Base-by-base conservation (phyloP, 2,888 invertebrate species). In the Diarsia brunnea region DNA sequence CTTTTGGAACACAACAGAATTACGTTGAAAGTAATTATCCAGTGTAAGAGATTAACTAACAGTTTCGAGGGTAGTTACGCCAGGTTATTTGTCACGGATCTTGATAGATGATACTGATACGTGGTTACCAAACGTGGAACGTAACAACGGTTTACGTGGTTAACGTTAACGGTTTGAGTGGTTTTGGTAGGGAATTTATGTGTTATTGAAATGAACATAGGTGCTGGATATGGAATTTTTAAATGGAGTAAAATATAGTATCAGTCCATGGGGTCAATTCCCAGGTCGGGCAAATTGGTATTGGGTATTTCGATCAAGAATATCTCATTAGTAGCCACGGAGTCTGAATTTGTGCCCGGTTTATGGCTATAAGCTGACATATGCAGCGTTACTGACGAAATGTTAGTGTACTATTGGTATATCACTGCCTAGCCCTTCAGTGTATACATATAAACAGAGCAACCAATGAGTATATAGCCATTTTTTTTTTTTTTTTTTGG, bases 71-170 rank as follows among this genome's bases (percentile, higher is more conserved):
- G 64, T n/a, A 53, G 81, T 82, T 70, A 81, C 73, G 61, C 10
- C 47, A 70, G 65, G 43, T 70, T 64, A 47, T 67, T 73, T 81
- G 81, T 85, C 76, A 81, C 61, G 73, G 69, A 65, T 65, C 82
- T 73, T 12, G 69, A 27, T 71, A 73, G 68, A 85, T 63, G 58
- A 53, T 24, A 55, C 65, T 58, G 81, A 73, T 73, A 81, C 10
- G 67, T 4, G 19, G 65, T 60, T 73, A 60, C 43, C 75, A 55
- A 74, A 74, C 38, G 51, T 64, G 14, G 21, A 55, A 66, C n/a
- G 58, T 68, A 69, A 61, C 27, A 31, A 47, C 45, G 27, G 10
- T n/a, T 58, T 69, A n/a, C 45, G 5, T 31, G 31, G 24, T 19
- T 5, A 7, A 7, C 11, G n/a, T 47, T 31, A 47, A 16, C 3